Base-by-base conservation (phyloP, 2,797 vertebrate species). In the Takifugu ocellatus region DNA sequence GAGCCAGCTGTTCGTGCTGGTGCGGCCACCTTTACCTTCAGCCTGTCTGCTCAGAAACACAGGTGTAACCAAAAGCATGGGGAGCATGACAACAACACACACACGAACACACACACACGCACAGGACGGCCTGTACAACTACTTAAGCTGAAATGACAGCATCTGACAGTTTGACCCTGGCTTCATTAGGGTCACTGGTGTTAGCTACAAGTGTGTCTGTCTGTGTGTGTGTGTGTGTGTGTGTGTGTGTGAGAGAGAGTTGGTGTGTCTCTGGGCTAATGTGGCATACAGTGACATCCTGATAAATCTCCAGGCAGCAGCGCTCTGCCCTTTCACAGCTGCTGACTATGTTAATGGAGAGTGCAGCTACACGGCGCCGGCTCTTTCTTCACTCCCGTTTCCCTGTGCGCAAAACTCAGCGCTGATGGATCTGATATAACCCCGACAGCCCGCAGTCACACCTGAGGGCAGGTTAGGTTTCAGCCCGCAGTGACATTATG, bases 321-420 rank as follows among this genome's bases (percentile, higher is more conserved):
- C n/a, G 66, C 59, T 61, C 67, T 83, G 81, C 77, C 74, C 79
- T 86, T 86, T 85, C 74, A 78, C 81, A 82, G 82, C 79, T 76
- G 78, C 81, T 79, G 77, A 79, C 77, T 81, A 74, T 77, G 75
- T 75, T 84, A 84, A 81, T 83, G 64, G 65, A 56, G 70, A 68
- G 70, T 63, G 68, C 70, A 73, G 72, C 72, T 50, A 26, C 52
- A 49, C 58, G 68, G 63, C 57, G 55, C 75, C 31, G 47, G 52
- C 42, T 67, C 56, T 54, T 53, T 25, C 43, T 47, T 33, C 25
- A 6, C 12, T 31, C 6, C 39, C 26, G 0, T 5, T 29, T 39
- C 27, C 25, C 14, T 36, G 56, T 15, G 43, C 61, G 66, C 61
- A 69, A 36, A 16, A 56, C 52, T 56, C 56, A 55, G 46, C 42